Percentiles rank a stretch among this genome's conserved stretches.
These are phyloP conservation scores for Ctenoplectra terminalis DNA, from an alignment of 1,140 invertebrate genomes.

Conservation along the genomic window DNA sequence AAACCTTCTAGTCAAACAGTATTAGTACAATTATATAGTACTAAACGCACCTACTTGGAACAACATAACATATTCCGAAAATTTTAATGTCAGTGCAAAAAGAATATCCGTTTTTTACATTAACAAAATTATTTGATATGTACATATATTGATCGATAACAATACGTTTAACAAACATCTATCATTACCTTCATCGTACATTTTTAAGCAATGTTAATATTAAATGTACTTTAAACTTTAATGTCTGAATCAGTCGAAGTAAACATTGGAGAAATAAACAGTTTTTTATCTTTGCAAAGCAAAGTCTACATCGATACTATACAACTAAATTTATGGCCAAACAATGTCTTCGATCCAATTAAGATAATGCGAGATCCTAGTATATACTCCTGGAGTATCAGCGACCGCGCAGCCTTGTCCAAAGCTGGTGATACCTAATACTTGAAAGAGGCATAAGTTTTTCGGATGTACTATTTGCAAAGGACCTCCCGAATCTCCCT, in stretches of 20 bases:
- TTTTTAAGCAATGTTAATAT: conserved; percentile 16
- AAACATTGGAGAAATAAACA: conserved; percentile 18
- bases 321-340: conserved; percentile 56
- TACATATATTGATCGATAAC: background rate
- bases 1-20: conserved; percentile 45
- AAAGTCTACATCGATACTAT: conserved; percentile 1
- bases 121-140: conserved; percentile 26
- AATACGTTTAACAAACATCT: conserved; percentile 14
- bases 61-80: background rate
- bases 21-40: background rate
- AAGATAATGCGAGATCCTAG: conserved; percentile 71
- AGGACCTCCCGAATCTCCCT: conserved; percentile 89
- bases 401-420: conserved; percentile 83
- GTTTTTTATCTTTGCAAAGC: conserved; percentile 58
- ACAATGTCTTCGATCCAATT: conserved; percentile 73
- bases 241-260: conserved; percentile 6
- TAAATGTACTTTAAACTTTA: conserved; percentile 34
- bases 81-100: background rate
- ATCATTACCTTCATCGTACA: conserved; percentile 8
- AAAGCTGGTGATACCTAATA: conserved; percentile 86
- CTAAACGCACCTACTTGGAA: background rate
- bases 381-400: conserved; percentile 85
- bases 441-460: conserved; percentile 82
- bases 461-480: conserved; percentile 80
- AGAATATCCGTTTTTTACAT: conserved; percentile 13